These are phyloP conservation scores for Caenorhabditis macrosperma DNA, from an alignment of 2,888 invertebrate genomes.

Conservation along the genomic window DNA sequence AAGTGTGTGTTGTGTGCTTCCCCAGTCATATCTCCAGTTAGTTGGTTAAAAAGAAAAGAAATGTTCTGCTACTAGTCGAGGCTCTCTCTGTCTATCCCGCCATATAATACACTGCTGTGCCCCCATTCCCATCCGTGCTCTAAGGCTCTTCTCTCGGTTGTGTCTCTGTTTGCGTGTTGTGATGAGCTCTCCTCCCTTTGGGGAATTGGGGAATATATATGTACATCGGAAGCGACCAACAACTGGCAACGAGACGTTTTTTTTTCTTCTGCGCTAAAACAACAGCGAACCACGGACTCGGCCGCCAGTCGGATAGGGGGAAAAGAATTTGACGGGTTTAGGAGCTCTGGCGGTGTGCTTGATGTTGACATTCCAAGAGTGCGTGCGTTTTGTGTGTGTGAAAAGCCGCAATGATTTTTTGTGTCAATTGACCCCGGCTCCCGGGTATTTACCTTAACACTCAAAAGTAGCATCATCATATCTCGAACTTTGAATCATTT, in stretches of 20 bases:
- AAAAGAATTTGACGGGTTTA: slow-evolving; percentile 13
- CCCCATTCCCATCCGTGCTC: slow-evolving; percentile 28
- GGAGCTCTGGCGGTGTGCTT: not conserved
- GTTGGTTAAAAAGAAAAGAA: slow-evolving; percentile 27
- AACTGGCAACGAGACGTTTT: slow-evolving; percentile 14
- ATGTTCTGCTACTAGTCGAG: not conserved
- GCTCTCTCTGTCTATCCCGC: not conserved
- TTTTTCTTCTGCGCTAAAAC: slow-evolving; percentile 27
- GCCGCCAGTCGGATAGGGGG: not conserved
- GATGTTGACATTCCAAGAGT: slow-evolving; percentile 25
- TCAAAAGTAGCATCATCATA: slow-evolving; percentile 7
- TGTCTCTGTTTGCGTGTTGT: slow-evolving; percentile 29
- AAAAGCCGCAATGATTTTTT: slow-evolving; percentile 44
- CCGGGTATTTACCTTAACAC: slow-evolving; percentile 31
- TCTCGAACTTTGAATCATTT: slow-evolving; percentile 11
- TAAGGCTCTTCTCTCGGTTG: not conserved
- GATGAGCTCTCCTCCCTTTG: slow-evolving; percentile 24
- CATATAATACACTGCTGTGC: slow-evolving; percentile 54
- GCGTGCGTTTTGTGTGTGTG: slow-evolving; percentile 15
- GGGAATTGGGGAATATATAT: slow-evolving; percentile 46
- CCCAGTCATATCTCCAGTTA: slow-evolving; percentile 3
- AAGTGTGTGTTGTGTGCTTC: not conserved
- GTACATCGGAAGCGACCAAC: slow-evolving; percentile 14
- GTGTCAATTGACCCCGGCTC: slow-evolving; percentile 37
- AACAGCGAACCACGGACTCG: not conserved